These are phyloP conservation scores for Carcinoscorpius rotundicauda DNA, from an alignment of 1,140 invertebrate genomes.

Conservation along the genomic window DNA sequence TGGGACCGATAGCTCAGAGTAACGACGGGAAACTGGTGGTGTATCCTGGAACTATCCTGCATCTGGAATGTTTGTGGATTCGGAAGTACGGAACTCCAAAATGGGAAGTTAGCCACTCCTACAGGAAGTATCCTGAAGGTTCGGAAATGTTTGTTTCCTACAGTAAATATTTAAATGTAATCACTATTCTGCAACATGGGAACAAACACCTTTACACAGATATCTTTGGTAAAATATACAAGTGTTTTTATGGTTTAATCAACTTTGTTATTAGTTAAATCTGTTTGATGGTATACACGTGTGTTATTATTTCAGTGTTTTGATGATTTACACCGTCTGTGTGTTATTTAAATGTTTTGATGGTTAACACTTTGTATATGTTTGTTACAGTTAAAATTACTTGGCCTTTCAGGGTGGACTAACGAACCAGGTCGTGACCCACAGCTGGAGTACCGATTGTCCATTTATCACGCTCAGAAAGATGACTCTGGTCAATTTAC, in stretches of 20 bases:
- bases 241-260: too few species aligned
- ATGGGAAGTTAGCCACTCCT: constrained; percentile 56
- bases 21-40: constrained; percentile 71
- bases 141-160: background rate
- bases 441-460: constrained; percentile 63
- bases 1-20: constrained; percentile 70
- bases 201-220: too few species aligned
- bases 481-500: constrained; percentile 69
- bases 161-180: background rate
- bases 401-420: constrained; percentile 46
- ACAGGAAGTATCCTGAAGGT: constrained; percentile 56
- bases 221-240: too few species aligned
- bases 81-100: constrained; percentile 66
- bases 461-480: constrained; percentile 57
- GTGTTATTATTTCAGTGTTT: too few species aligned
- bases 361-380: background rate
- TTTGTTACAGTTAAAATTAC: background rate
- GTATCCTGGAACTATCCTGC: constrained; percentile 66
- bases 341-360: too few species aligned
- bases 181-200: too few species aligned
- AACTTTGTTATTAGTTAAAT: too few species aligned
- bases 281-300: too few species aligned
- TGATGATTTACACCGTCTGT: too few species aligned
- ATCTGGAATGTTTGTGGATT: constrained; percentile 78
- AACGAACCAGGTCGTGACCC: constrained; percentile 61